A percentile compares a stretch with the other conserved stretches of the same genome.
Conservation (phyloP, 2,888 invertebrate genomes). For the Artemia sinica region DNA sequence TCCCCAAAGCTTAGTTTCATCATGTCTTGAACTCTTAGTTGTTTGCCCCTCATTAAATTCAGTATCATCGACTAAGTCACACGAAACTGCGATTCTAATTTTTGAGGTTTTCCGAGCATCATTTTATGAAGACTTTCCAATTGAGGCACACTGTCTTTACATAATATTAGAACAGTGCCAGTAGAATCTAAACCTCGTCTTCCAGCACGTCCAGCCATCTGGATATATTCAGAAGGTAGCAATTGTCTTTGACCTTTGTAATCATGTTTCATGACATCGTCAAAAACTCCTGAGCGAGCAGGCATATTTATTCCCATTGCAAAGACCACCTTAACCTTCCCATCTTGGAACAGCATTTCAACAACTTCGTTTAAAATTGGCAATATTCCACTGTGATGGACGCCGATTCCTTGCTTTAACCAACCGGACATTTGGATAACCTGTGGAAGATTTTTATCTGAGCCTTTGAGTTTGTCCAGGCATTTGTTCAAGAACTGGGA, state of each 20-base stretch:
- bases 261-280: slow-evolving; percentile 75
- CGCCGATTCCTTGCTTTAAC: slow-evolving; percentile 70
- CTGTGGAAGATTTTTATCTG: slow-evolving; percentile 78
- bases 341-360: slow-evolving; percentile 88
- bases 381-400: slow-evolving; percentile 94
- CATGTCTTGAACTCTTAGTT: slow-evolving; percentile 38
- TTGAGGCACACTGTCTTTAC: slow-evolving; percentile 56
- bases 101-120: slow-evolving; percentile 48
- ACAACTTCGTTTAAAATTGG: slow-evolving; percentile 97
- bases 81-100: too few species aligned
- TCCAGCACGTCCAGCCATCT: slow-evolving; percentile 96
- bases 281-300: slow-evolving; percentile 86
- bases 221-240: slow-evolving; percentile 84
- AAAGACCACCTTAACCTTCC: slow-evolving; percentile 83
- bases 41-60: too few species aligned
- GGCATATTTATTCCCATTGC: slow-evolving; percentile 99
- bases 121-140: slow-evolving; percentile 55
- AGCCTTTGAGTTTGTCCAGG: slow-evolving; percentile 58
- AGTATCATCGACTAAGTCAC: too few species aligned
- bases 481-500: slow-evolving; percentile 68
- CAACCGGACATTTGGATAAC: slow-evolving; percentile 49
- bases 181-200: slow-evolving; percentile 77
- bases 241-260: slow-evolving; percentile 57
- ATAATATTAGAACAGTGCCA: slow-evolving; percentile 85
- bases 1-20: slow-evolving; percentile 38